Evolutionary conservation across 2,113 vertebrate genomes (phyloP).

Genomic region (Channa maculata): DNA sequence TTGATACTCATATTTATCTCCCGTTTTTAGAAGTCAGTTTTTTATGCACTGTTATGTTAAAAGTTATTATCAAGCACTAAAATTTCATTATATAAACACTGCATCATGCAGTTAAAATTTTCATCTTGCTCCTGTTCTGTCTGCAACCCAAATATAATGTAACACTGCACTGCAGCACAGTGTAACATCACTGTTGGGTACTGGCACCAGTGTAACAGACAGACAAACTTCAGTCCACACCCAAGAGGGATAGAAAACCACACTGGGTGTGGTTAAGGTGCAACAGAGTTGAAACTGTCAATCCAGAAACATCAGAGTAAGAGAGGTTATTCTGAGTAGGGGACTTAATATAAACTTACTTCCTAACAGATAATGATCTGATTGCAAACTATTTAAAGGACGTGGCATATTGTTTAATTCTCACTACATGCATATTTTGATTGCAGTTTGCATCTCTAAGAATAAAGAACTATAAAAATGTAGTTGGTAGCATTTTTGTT

Average conservation of each 20-base stretch:
- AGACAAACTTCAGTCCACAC: constrained; percentile 28
- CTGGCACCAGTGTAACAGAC: constrained; percentile 26
- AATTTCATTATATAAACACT: constrained; percentile 7
- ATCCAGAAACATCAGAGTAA: constrained; percentile 11
- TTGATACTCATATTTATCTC: not conserved
- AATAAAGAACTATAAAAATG: constrained; percentile 1
- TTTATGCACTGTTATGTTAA: constrained; percentile 22
- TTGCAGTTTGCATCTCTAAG: not conserved
- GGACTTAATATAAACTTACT: constrained; percentile 2
- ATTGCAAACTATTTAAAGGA: not conserved
- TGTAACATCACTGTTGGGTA: constrained; percentile 25
- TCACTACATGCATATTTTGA: constrained; percentile 7
- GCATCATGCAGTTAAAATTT: not conserved
- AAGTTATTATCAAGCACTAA: constrained; percentile 1
- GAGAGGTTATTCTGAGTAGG: constrained; percentile 6
- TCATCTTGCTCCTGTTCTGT: constrained; percentile 5
- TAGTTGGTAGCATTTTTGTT: not conserved
- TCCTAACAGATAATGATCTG: constrained; percentile 8
- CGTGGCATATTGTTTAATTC: not conserved
- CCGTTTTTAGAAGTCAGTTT: not conserved
- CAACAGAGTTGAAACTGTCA: constrained; percentile 40
- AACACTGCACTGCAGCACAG: constrained; percentile 1
- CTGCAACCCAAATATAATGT: constrained; percentile 25
- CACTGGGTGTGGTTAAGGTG: constrained; percentile 31
- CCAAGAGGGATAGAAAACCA: constrained; percentile 19